phyloP scores from a whole-genome alignment of 2,113 vertebrate species.

The Corythornis madagascariensis region DNA sequence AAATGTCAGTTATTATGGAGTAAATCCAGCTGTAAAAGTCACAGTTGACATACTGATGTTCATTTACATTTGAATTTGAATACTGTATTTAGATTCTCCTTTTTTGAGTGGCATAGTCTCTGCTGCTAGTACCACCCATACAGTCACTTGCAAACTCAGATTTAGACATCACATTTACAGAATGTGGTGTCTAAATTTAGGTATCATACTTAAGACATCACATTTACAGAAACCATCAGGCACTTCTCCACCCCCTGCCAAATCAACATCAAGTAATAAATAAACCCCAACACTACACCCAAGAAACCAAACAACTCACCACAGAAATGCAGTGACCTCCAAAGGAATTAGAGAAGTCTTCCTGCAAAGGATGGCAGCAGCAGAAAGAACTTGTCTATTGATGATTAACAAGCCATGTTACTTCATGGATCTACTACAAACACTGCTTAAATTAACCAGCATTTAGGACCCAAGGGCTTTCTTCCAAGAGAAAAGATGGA shows the following conservation, averaged over 20 bases:
- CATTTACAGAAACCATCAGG: neutral
- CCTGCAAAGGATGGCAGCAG: neutral
- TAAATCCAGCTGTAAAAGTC: neutral
- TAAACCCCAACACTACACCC: neutral
- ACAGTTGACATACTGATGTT: neutral
- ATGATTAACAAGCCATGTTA: neutral
- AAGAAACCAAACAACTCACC: neutral
- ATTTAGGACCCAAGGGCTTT: neutral
- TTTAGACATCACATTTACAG: neutral
- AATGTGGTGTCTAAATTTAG: too few species aligned
- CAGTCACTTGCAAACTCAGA: neutral
- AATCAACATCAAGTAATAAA: neutral
- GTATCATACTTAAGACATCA: neutral
- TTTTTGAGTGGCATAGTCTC: neutral
- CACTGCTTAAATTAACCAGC: neutral
- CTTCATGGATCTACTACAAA: neutral
- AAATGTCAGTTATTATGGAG: neutral
- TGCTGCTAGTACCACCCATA: neutral
- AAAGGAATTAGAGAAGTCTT: neutral
- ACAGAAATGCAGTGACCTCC: rapidly evolving
- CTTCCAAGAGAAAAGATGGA: neutral
- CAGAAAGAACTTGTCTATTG: neutral
- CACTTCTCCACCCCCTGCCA: rapidly evolving
- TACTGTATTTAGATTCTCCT: neutral
- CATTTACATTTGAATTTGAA: neutral